These are phyloP conservation scores for Capitulum mitella DNA, from an alignment of 2,888 invertebrate species.

Conservation along the genomic window DNA sequence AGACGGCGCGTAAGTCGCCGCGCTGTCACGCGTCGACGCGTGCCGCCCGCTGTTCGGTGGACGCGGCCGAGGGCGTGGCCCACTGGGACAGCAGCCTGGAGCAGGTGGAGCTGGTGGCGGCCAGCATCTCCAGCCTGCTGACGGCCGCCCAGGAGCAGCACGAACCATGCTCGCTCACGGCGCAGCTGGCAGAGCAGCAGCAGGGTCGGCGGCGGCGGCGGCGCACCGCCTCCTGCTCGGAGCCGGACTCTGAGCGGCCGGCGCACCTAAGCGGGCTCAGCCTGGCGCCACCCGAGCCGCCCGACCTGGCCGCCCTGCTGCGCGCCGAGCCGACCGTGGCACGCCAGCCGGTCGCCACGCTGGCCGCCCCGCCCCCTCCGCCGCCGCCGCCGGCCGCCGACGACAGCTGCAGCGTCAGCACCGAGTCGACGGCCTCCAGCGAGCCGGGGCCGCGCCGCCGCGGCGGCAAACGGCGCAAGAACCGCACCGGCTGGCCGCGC, in stretches of 20 bases:
- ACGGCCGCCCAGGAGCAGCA: constrained; percentile 5
- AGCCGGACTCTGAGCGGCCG: neutral
- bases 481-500: constrained; percentile 21
- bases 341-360: neutral
- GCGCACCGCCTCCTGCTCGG: neutral
- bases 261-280: neutral
- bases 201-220: neutral
- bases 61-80: constrained; percentile 14
- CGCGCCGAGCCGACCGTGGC: neutral
- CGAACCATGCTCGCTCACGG: neutral
- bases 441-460: neutral
- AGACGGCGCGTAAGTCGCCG: constrained; percentile 14
- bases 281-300: neutral
- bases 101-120: constrained; percentile 21
- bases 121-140: constrained; percentile 19
- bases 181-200: neutral
- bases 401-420: neutral
- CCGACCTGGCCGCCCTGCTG: neutral
- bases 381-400: neutral
- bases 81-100: constrained; percentile 21
- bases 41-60: neutral
- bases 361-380: neutral
- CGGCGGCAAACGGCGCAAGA: neutral
- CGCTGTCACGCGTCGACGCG: constrained; percentile 16
- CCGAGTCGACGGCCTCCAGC: neutral